Evolutionary conservation across 2,797 vertebrate species (phyloP).

Genomic region (Loris lydekkerianus): DNA sequence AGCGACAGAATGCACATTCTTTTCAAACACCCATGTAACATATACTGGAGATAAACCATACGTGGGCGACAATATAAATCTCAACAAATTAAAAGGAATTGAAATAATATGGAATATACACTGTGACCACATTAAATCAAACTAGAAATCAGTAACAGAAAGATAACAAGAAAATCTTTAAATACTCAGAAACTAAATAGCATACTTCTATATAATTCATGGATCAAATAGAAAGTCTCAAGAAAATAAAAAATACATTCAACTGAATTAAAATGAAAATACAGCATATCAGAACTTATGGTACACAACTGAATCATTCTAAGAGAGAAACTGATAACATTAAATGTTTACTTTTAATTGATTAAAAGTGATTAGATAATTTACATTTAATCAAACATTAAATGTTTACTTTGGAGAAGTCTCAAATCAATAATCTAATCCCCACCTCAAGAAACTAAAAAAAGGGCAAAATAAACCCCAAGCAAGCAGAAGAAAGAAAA

Average conservation of each 20-base stretch:
- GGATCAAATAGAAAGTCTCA: not conserved
- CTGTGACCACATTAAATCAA: not conserved
- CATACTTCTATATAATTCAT: not conserved
- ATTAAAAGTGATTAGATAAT: too few relatives aligned
- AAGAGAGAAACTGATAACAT: not conserved
- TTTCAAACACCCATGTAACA: not conserved
- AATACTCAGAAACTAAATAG: not conserved
- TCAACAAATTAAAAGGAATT: slow-evolving; percentile 4
- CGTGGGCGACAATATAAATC: not conserved
- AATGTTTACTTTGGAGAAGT: not conserved
- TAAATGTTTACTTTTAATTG: not conserved
- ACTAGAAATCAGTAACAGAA: not conserved
- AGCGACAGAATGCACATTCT: not conserved
- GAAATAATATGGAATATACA: not conserved
- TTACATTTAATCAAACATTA: not conserved
- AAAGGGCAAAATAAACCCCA: not conserved
- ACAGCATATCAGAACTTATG: not conserved
- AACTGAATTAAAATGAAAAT: slow-evolving; percentile 30
- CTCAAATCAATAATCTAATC: not conserved
- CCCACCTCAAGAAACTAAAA: not conserved
- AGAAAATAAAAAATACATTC: not conserved
- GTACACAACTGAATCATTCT: not conserved
- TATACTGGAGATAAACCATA: too few relatives aligned
- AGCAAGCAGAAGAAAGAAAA: not conserved
- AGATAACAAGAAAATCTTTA: not conserved